A percentile compares a stretch with the other conserved stretches of the same genome.
phyloP scores from a whole-genome alignment of 92 coral and sea anemone genomes.

The Metridium senile region DNA sequence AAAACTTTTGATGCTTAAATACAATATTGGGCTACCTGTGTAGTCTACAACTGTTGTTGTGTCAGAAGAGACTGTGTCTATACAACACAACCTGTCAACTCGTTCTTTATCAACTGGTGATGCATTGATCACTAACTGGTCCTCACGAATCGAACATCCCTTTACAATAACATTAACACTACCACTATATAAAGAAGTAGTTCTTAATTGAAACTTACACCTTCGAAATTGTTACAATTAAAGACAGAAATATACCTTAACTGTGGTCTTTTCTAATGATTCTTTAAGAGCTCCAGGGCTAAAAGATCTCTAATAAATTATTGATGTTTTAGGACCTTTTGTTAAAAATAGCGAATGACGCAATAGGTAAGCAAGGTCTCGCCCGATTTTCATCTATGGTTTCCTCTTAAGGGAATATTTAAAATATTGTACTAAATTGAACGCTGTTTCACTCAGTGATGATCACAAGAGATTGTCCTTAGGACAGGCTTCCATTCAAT shows the following conservation, averaged over 20 bases:
- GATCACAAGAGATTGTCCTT: background rate
- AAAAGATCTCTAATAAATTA: constrained; percentile 14
- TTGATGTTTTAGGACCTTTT: constrained; percentile 3
- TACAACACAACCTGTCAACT: constrained; percentile 22
- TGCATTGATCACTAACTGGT: constrained; percentile 24
- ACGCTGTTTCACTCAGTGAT: background rate
- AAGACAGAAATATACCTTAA: background rate
- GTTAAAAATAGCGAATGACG: constrained; percentile 17
- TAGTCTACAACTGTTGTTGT: background rate
- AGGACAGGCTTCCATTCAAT: constrained; percentile 5
- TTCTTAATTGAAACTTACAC: background rate
- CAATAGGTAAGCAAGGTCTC: background rate
- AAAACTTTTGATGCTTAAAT: background rate
- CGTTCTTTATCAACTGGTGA: constrained; percentile 19
- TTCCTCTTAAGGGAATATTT: background rate
- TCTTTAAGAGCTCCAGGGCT: background rate
- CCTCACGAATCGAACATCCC: background rate
- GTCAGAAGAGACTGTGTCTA: background rate
- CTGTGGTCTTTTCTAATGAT: background rate
- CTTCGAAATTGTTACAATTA: background rate
- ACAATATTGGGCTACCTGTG: background rate
- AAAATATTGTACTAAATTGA: background rate
- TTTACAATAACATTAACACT: background rate
- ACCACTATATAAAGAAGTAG: background rate
- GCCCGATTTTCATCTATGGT: background rate